Conservation (phyloP, 2,113 vertebrate genomes). For the Siphamia tubifer region DNA sequence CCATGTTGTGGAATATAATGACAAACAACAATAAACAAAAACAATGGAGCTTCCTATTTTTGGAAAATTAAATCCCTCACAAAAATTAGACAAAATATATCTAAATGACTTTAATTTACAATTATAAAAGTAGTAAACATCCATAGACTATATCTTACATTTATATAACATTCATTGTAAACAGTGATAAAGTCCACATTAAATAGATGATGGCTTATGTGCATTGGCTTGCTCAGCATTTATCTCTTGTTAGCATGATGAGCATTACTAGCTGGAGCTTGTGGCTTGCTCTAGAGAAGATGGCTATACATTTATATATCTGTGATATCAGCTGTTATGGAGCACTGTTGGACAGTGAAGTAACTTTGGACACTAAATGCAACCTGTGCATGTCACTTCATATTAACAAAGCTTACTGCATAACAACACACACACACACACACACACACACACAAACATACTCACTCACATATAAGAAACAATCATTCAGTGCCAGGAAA, state of each 20-base stretch:
- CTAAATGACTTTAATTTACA: slow-evolving; percentile 71
- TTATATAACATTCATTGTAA: slow-evolving; percentile 64
- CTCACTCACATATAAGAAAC: too few relatives aligned
- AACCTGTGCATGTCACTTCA: slow-evolving; percentile 58
- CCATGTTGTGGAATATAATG: neutral
- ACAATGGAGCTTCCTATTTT: slow-evolving; percentile 46
- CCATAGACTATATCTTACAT: slow-evolving; percentile 42
- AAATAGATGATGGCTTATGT: slow-evolving; percentile 45
- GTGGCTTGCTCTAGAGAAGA: slow-evolving; percentile 31
- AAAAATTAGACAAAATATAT: slow-evolving; percentile 5
- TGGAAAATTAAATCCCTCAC: neutral
- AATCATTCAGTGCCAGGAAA: slow-evolving; percentile 70
- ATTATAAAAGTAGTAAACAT: slow-evolving; percentile 57
- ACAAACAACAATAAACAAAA: slow-evolving; percentile 10
- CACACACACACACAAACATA: too few relatives aligned
- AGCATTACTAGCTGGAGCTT: slow-evolving; percentile 52
- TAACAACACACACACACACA: slow-evolving; percentile 29
- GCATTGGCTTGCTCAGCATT: slow-evolving; percentile 40
- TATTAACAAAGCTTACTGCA: slow-evolving; percentile 55
- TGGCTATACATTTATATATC: slow-evolving; percentile 33
- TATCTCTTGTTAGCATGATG: slow-evolving; percentile 54
- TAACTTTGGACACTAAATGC: slow-evolving; percentile 52
- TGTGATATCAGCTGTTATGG: slow-evolving; percentile 35
- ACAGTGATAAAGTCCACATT: slow-evolving; percentile 60
- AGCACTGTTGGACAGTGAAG: slow-evolving; percentile 25